Base-by-base conservation (phyloP, 1,140 invertebrate genomes). In the Oedothorax gibbosus region DNA sequence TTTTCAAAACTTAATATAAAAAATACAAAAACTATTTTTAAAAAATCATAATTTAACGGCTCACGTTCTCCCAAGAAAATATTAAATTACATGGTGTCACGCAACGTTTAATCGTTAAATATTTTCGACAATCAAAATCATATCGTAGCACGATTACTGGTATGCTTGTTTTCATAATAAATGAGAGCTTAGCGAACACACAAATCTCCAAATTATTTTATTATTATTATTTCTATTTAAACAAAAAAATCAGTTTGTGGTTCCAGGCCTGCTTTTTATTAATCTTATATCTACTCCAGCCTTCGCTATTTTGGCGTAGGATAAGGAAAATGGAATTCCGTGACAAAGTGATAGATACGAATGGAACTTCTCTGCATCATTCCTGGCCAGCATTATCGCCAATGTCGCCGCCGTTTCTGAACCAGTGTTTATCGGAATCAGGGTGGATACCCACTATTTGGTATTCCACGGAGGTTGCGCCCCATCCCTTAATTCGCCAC, bases 31-130 rank as follows among this genome's bases (percentile, higher is more conserved):
- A 35, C 35, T 35, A n/a, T n/a, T 5, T 35, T 5, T 35, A 35
- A 35, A 35, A 35, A 35, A 35, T 35, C 35, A 35, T 35, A 35
- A 35, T 35, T 35, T 5, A 35, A 35, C 35, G 2, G 5, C 53
- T 57, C 72, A 75, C 72, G 72, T 75, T 57, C 72, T 49, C 21
- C 72, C 51, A 57, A 75, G 72, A 75, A 75, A 75, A 75, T 75
- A 75, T 75, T 75, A 75, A 75, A 75, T 75, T 75, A 75, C 72
- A n/a, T 5, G 15, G 57, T 75, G 72, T 75, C 72, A 75, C 72
- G 72, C 72, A 75, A 75, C 54, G 12, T 75, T 56, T 75, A 75
- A 75, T 75, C 72, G 72, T 75, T 75, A 75, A 75, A 75, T 75
- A 57, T 75, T 75, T 75, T 75, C 54, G 21, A 57, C 72, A 75